Evolutionary conservation across 2,797 vertebrate species (phyloP).

Genomic region (Poeciliopsis paucimaculata): DNA sequence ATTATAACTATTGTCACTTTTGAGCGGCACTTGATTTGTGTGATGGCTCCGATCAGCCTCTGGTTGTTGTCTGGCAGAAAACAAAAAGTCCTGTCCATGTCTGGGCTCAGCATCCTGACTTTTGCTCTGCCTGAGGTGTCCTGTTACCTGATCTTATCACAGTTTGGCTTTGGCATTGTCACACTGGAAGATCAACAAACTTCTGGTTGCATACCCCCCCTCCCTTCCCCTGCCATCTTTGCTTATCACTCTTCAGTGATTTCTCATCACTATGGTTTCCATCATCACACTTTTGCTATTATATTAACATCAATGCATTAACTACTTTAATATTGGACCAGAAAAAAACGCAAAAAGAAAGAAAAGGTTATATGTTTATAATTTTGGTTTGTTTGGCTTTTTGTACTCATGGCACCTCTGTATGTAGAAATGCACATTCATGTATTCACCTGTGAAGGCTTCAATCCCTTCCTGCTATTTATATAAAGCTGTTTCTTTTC

Average conservation of each 20-base stretch:
- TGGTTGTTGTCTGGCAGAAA: constrained; percentile 81
- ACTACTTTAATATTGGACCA: constrained; percentile 26
- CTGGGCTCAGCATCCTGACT: constrained; percentile 68
- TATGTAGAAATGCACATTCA: constrained; percentile 71
- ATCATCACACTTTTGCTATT: constrained; percentile 57
- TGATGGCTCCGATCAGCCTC: constrained; percentile 85
- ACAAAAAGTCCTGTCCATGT: constrained; percentile 30
- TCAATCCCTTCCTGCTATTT: background rate
- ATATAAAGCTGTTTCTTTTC: background rate
- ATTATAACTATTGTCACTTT: background rate
- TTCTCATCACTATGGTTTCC: constrained; percentile 61
- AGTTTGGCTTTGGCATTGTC: constrained; percentile 80
- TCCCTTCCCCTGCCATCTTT: constrained; percentile 59
- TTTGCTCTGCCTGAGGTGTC: constrained; percentile 76
- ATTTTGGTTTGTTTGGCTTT: constrained; percentile 45
- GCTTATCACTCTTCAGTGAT: constrained; percentile 64
- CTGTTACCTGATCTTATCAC: constrained; percentile 67
- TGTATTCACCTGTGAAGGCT: background rate
- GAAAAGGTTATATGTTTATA: constrained; percentile 44
- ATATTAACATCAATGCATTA: constrained; percentile 40
- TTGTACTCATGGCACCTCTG: constrained; percentile 42
- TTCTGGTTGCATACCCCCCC: constrained; percentile 74
- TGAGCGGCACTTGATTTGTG: constrained; percentile 30
- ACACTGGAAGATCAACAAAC: constrained; percentile 80
- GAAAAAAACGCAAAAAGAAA: constrained; percentile 11